Conservation (phyloP, 2,113 vertebrate genomes). For the Caranx ignobilis region DNA sequence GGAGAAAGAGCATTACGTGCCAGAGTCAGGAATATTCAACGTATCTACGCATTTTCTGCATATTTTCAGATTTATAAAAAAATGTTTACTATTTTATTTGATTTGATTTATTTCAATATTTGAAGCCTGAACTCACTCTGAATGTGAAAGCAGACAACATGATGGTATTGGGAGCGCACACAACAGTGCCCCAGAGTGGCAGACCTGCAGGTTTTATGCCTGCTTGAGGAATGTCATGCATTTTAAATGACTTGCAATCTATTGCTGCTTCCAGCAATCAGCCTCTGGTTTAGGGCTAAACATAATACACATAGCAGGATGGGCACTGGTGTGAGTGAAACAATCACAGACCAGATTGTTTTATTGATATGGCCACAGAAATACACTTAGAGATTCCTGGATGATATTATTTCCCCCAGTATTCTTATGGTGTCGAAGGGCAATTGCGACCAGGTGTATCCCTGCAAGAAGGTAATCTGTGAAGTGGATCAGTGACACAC, state of each 20-base stretch:
- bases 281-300: constrained; percentile 14
- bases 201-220: constrained; percentile 33
- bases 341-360: constrained; percentile 11
- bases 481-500: constrained; percentile 58
- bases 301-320: neutral
- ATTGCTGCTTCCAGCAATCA: constrained; percentile 29
- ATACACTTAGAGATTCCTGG: constrained; percentile 30
- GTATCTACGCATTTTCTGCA: constrained; percentile 16
- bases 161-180: constrained; percentile 14
- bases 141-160: neutral
- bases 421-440: constrained; percentile 64
- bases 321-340: constrained; percentile 16
- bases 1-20: constrained; percentile 40
- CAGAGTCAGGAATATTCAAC: neutral
- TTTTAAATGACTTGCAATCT: constrained; percentile 27
- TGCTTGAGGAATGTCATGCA: constrained; percentile 39
- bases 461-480: constrained; percentile 62
- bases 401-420: constrained; percentile 46
- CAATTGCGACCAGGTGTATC: constrained; percentile 61
- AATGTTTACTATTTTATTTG: neutral
- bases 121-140: neutral
- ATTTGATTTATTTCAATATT: too few species aligned
- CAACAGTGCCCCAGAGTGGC: constrained; percentile 55
- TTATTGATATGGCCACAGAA: neutral
- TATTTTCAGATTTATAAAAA: neutral